Conservation (phyloP, 2,113 vertebrate species). For the Oenanthe melanoleuca region DNA sequence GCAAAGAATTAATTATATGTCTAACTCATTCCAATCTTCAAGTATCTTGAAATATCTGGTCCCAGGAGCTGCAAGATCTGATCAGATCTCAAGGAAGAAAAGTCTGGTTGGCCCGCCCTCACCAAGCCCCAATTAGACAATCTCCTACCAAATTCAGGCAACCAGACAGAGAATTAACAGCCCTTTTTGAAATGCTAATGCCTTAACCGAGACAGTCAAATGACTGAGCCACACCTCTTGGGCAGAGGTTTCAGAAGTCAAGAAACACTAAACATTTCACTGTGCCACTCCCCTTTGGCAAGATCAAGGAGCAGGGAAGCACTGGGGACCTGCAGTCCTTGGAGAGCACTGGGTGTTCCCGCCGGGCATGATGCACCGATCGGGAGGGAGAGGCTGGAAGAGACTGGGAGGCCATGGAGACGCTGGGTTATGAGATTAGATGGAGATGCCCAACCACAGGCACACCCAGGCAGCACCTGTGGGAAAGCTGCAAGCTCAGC, state of each 20-base stretch:
- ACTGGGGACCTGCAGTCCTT: rapidly evolving
- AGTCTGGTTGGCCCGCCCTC: neutral
- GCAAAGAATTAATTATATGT: conserved; percentile 14
- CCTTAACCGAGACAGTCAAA: conserved; percentile 11
- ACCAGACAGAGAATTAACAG: conserved; percentile 21
- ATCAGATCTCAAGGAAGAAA: conserved; percentile 4
- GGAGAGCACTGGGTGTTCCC: rapidly evolving
- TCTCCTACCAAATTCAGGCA: neutral
- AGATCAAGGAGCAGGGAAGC: neutral
- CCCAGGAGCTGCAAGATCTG: neutral
- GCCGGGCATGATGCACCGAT: rapidly evolving
- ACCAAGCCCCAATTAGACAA: neutral
- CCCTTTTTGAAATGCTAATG: neutral
- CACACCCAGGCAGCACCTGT: neutral
- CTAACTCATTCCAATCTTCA: neutral
- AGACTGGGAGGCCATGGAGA: neutral
- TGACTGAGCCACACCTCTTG: neutral
- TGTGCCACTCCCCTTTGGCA: neutral
- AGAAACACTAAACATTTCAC: neutral
- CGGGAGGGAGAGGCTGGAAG: rapidly evolving
- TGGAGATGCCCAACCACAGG: neutral
- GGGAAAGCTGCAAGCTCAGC: neutral
- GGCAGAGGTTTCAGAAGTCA: neutral
- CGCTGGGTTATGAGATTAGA: rapidly evolving
- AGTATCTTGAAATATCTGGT: neutral